Evolutionary conservation across 2,113 vertebrate genomes (phyloP).

Genomic region (Archocentrus centrarchus): DNA sequence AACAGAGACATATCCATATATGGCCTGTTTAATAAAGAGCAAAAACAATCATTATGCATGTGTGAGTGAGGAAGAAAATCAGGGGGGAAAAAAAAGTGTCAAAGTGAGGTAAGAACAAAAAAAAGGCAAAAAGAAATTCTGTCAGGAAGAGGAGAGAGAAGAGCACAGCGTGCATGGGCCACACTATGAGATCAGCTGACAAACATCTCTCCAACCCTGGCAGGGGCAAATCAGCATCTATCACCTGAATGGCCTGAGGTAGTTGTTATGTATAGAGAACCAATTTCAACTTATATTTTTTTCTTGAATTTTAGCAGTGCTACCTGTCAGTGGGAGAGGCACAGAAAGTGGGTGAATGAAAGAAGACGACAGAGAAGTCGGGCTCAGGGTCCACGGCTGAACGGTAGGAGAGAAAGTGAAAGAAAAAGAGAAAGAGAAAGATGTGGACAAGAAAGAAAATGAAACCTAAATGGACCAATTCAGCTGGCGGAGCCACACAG

Average conservation of each 20-base stretch:
- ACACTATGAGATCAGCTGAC: conserved; percentile 64
- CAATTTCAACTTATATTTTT: conserved; percentile 60
- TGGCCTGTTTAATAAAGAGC: conserved; percentile 39
- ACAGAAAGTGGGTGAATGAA: conserved; percentile 60
- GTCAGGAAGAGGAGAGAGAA: conserved; percentile 22
- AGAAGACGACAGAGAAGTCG: conserved; percentile 42
- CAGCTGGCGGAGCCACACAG: conserved; percentile 55
- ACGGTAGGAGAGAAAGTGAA: conserved; percentile 62
- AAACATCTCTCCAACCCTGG: conserved; percentile 56
- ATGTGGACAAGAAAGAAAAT: conserved; percentile 73
- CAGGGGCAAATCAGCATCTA: conserved; percentile 55
- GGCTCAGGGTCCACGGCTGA: conserved; percentile 36
- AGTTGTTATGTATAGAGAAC: conserved; percentile 64
- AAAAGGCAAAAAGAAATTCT: conserved; percentile 24
- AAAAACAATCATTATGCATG: conserved; percentile 24
- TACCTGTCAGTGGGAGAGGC: conserved; percentile 61
- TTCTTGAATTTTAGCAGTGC: conserved; percentile 45
- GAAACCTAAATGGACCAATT: conserved; percentile 76
- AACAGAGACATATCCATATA: conserved; percentile 38
- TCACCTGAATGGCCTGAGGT: conserved; percentile 53
- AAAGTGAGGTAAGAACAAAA: conserved; percentile 32
- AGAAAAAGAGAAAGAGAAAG: conserved; percentile 64
- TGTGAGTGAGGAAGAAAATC: conserved; percentile 3
- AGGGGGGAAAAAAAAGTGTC: not conserved
- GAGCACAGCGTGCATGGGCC: conserved; percentile 44